Evolutionary conservation across 2,888 invertebrate species (phyloP).

Genomic region (Petrolisthes cinctipes): DNA sequence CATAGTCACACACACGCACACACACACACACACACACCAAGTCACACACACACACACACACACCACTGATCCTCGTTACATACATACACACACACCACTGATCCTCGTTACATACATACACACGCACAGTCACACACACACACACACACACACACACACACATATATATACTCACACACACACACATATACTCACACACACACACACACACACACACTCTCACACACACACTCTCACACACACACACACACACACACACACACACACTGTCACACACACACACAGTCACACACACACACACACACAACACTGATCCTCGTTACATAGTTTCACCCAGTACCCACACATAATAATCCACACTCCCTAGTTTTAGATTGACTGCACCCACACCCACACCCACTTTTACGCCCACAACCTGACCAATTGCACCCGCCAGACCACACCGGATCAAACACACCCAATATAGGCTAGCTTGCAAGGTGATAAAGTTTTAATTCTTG

Average conservation of each 20-base stretch:
- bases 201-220: not conserved
- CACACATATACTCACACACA: not conserved
- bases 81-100: not conserved
- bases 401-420: no score
- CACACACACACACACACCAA: not conserved
- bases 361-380: no score
- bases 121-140: slow-evolving; percentile 2
- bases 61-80: not conserved
- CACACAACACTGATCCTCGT: not conserved
- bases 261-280: slow-evolving; percentile 1
- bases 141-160: slow-evolving; percentile 1
- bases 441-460: no score
- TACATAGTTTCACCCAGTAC: no score
- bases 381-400: no score
- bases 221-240: not conserved
- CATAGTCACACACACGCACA: not conserved
- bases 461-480: no score
- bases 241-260: slow-evolving; percentile 1
- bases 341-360: no score
- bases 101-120: not conserved
- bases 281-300: not conserved
- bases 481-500: no score
- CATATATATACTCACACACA: not conserved
- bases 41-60: no score
- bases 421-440: no score